phyloP scores from a whole-genome alignment of 1,140 invertebrate genomes.

The Procambarus virginalis region DNA sequence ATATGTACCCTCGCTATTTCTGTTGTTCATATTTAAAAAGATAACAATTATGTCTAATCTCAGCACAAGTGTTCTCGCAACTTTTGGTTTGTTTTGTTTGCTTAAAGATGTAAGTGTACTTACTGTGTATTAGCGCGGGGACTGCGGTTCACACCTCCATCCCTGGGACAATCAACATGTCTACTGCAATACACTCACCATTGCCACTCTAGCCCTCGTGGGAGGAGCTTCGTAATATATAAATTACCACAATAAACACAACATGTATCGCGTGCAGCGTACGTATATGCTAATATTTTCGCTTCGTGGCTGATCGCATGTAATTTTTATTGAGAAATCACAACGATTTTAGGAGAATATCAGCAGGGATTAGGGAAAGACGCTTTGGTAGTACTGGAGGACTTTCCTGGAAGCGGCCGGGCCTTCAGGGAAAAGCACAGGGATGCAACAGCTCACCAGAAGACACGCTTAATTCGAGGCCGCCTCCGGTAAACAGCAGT shows the following conservation, averaged over 20 bases:
- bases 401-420: constrained; percentile 26
- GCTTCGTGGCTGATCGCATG: neutral
- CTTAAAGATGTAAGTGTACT: too few relatives aligned
- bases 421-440: constrained; percentile 28
- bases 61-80: too few relatives aligned
- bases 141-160: neutral
- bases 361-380: neutral
- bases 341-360: neutral
- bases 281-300: neutral
- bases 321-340: neutral
- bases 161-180: constrained; percentile 19
- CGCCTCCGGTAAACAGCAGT: neutral
- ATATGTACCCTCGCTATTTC: too few relatives aligned
- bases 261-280: neutral
- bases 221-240: neutral
- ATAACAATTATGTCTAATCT: too few relatives aligned
- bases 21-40: too few relatives aligned
- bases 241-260: neutral
- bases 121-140: neutral
- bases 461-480: neutral
- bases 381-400: constrained; percentile 24
- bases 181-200: constrained; percentile 20
- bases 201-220: neutral
- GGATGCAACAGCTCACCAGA: constrained; percentile 34
- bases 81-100: too few relatives aligned